Conservation (phyloP, 2,888 invertebrate species). For the Cryptophagus acutangulus region DNA sequence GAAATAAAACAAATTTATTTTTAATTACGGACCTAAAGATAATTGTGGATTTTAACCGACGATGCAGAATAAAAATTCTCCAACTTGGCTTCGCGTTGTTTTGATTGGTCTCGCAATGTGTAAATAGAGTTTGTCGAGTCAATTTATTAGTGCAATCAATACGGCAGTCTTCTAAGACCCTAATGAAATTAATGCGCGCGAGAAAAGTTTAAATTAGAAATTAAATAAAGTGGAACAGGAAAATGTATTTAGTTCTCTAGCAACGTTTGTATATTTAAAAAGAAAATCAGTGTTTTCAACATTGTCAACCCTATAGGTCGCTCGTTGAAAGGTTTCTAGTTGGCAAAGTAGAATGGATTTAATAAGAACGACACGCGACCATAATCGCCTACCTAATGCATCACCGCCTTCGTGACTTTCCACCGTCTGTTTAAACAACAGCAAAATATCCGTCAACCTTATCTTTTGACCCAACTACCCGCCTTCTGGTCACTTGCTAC, state of each 20-base stretch:
- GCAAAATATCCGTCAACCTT: slow-evolving; percentile 12
- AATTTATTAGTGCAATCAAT: slow-evolving; percentile 1
- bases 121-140: slow-evolving; percentile 2
- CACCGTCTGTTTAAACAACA: slow-evolving; percentile 10
- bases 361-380: slow-evolving; percentile 2
- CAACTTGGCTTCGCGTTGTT: too few species aligned
- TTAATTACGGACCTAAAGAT: too few species aligned
- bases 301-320: neutral
- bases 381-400: neutral
- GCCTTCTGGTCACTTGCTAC: too few species aligned
- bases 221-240: neutral
- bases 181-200: slow-evolving; percentile 1
- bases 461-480: slow-evolving; percentile 6
- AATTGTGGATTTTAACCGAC: too few species aligned
- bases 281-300: neutral
- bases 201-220: slow-evolving; percentile 1
- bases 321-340: slow-evolving; percentile 1
- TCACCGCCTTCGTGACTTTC: slow-evolving; percentile 7
- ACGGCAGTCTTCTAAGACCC: neutral
- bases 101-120: too few species aligned
- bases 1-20: too few species aligned
- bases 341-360: neutral
- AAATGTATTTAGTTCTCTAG: neutral
- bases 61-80: too few species aligned
- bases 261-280: neutral